Conservation (phyloP, 2,113 vertebrate species). For the Oncorhynchus masou region DNA sequence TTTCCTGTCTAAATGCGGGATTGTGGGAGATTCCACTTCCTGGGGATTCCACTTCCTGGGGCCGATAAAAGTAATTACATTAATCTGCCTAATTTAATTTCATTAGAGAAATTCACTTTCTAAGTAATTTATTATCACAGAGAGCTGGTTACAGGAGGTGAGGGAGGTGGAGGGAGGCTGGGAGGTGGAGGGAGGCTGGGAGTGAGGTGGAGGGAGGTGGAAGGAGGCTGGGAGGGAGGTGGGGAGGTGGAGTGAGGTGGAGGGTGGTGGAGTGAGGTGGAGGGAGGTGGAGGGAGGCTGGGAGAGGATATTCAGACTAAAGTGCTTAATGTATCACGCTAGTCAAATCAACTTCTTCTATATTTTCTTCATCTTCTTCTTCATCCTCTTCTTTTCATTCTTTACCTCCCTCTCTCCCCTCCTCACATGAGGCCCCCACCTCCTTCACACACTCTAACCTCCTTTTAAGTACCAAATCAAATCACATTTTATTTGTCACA, state of each 20-base stretch:
- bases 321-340: too few relatives aligned
- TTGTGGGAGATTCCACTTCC: slow-evolving; percentile 56
- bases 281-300: background rate
- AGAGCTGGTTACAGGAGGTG: slow-evolving; percentile 21
- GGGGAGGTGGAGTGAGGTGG: background rate
- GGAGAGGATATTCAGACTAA: background rate
- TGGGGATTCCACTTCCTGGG: slow-evolving; percentile 52
- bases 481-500: too few relatives aligned
- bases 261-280: background rate
- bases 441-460: slow-evolving; percentile 18
- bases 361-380: background rate
- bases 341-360: too few relatives aligned
- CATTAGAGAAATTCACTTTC: slow-evolving; percentile 53
- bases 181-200: too few relatives aligned
- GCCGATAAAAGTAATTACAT: slow-evolving; percentile 62
- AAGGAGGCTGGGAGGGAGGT: too few relatives aligned
- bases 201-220: too few relatives aligned
- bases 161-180: background rate
- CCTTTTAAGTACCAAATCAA: slow-evolving; percentile 21
- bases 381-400: background rate
- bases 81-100: slow-evolving; percentile 63
- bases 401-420: background rate
- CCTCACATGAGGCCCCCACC: slow-evolving; percentile 42
- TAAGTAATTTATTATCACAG: slow-evolving; percentile 38
- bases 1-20: slow-evolving; percentile 49